A percentile compares a stretch with the other conserved stretches of the same genome.
These are phyloP conservation scores for Sialis lutaria DNA, from an alignment of 2,888 invertebrate genomes.

Conservation along the genomic window DNA sequence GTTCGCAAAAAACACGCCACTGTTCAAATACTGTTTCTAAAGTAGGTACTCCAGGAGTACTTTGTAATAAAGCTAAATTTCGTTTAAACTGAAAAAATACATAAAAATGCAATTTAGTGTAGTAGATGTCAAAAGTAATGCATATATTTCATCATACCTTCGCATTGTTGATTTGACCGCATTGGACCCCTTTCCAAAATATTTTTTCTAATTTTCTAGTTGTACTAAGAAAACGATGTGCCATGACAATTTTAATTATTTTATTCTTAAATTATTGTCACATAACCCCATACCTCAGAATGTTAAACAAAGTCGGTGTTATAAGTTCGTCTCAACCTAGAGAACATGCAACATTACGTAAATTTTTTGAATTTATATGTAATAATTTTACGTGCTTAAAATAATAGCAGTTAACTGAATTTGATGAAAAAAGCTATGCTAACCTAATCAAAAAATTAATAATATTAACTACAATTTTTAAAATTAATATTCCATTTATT, in stretches of 20 bases:
- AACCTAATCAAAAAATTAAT: too few species aligned
- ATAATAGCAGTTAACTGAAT: too few species aligned
- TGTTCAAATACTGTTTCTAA: constrained; percentile 16
- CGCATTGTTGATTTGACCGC: not conserved
- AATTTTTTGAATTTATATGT: too few species aligned
- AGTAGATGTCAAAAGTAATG: too few species aligned
- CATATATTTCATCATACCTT: constrained; percentile 2
- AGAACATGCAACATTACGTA: too few species aligned
- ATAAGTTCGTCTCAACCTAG: too few species aligned
- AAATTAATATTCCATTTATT: not conserved
- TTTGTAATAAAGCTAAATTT: not conserved
- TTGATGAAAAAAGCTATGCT: too few species aligned
- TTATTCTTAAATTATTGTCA: not conserved
- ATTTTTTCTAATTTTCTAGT: constrained; percentile 2
- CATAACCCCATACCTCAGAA: not conserved
- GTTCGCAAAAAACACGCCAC: constrained; percentile 48
- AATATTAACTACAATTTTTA: too few species aligned
- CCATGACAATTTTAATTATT: constrained; percentile 4
- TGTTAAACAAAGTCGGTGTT: too few species aligned
- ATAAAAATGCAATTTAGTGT: not conserved
- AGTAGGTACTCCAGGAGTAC: not conserved
- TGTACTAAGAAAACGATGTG: constrained; percentile 4
- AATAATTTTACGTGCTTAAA: too few species aligned
- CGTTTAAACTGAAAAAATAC: too few species aligned
- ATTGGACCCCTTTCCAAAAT: constrained; percentile 1